These are phyloP conservation scores for Dipus sagitta DNA, from an alignment of 2,797 vertebrate genomes.

Conservation along the genomic window DNA sequence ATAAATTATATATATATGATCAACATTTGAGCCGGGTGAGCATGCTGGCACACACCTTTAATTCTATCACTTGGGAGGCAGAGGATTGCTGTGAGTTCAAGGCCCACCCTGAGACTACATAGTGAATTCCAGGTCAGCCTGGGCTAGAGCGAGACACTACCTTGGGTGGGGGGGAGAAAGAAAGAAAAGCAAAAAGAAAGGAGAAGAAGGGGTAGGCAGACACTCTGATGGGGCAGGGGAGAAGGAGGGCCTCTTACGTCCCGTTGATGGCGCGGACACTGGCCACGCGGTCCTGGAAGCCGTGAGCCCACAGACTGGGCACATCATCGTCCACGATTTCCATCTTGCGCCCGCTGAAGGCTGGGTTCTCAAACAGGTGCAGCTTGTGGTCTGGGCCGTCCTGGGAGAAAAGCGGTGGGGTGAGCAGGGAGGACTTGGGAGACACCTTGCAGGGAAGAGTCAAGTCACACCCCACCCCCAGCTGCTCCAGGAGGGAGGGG, in stretches of 20 bases:
- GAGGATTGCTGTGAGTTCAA: too few relatives aligned
- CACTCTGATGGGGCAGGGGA: background rate
- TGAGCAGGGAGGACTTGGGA: background rate
- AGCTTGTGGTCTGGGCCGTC: conserved; percentile 94
- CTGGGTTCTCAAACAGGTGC: conserved; percentile 92
- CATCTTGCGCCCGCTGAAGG: conserved; percentile 93
- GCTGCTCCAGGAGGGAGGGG: background rate
- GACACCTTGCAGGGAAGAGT: too few relatives aligned
- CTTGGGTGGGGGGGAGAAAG: background rate
- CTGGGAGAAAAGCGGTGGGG: conserved; percentile 78
- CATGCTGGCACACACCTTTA: too few relatives aligned
- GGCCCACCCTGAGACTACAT: too few relatives aligned
- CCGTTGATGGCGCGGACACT: conserved; percentile 92
- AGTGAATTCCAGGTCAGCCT: too few relatives aligned
- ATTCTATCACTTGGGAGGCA: too few relatives aligned
- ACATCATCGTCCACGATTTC: conserved; percentile 95
- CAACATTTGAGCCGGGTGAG: background rate
- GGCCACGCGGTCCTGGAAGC: conserved; percentile 95
- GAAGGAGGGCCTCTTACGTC: conserved; percentile 90
- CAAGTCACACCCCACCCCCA: too few relatives aligned
- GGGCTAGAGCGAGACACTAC: too few relatives aligned
- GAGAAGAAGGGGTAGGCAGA: background rate
- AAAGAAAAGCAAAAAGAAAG: background rate
- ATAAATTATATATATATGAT: too few relatives aligned
- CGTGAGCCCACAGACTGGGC: conserved; percentile 95